phyloP scores from a whole-genome alignment of 2,797 vertebrate species.

The Capromys pilorides region DNA sequence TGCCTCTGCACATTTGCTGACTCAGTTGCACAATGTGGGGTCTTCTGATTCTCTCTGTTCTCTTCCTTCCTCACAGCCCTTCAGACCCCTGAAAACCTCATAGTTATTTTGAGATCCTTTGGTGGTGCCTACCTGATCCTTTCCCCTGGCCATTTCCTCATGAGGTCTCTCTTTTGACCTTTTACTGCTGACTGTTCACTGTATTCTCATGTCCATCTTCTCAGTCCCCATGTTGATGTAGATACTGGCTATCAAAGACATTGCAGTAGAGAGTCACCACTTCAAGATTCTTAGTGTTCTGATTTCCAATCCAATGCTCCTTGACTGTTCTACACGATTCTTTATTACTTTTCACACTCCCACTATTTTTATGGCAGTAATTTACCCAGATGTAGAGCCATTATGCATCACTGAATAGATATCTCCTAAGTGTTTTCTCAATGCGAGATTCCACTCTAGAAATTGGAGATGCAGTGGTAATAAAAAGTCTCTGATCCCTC shows the following conservation, averaged over 20 bases:
- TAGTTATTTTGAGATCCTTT: not conserved
- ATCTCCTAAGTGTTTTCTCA: not conserved
- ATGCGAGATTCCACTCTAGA: not conserved
- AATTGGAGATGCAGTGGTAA: not conserved
- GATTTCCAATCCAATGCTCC: not conserved
- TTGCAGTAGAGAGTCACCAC: not conserved
- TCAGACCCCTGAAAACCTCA: not conserved
- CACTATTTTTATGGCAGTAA: not conserved
- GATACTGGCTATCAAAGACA: not conserved
- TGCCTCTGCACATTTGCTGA: not conserved
- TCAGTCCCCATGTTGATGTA: not conserved
- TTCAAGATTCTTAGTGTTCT: not conserved
- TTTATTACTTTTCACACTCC: not conserved
- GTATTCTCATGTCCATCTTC: not conserved
- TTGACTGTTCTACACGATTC: not conserved
- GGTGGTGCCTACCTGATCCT: not conserved
- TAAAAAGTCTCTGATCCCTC: not conserved
- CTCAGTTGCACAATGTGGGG: not conserved
- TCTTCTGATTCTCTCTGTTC: not conserved
- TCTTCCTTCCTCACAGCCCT: not conserved
- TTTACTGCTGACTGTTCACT: not conserved
- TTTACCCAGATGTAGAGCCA: not conserved
- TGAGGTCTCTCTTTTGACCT: not conserved
- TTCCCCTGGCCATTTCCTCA: not conserved
- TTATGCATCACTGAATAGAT: slow-evolving; percentile 12